Base-by-base conservation (phyloP, 2,888 invertebrate species). In the Brachynemurus nebulosus region DNA sequence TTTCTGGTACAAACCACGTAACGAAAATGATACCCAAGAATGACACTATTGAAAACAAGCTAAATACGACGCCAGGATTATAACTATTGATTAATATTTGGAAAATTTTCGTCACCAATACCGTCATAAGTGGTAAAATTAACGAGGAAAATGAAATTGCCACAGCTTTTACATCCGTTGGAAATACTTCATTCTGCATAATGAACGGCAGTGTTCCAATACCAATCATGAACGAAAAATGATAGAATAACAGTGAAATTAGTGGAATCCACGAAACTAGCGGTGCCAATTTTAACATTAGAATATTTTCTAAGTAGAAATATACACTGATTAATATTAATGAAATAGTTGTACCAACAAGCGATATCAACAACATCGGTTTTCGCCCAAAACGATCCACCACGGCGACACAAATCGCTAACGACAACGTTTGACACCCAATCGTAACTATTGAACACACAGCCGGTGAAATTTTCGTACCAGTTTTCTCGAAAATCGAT, bases 281-380 rank as follows among this genome's bases (percentile, higher is more conserved):
- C 4, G 12, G 2, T 14, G 12, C 21, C 21, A 42, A 12, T 14
- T 35, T 23, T 9, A 16, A 19, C 16, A 16, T 35, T 21, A 18
- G 12, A 18, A 9, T 14, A n/a, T 40, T 16, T 14, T 16, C 23
- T 12, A 42, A 21, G 14, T 42, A 42, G 35, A 42, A 42, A n/a
- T 42, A 42, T 21, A 21, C 11, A n/a, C 21, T 20, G 34, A 25
- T 12, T 12, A 20, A 8, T 12, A 20, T 11, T 21, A 42, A 36
- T 14, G 42, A 8, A 9, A 12, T 11, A 19, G 36, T 20, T 33
- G 20, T 17, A 35, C 35, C 35, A 3, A 34, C 11, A 21, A 16
- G n/a, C 2, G 63, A 63, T 19, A 59, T 42, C 4, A 66, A 50
- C 5, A 69, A 55, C 14, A 70, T 55, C 21, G 57, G 53, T 34